Percentiles rank a stretch among this genome's conserved stretches.
Evolutionary conservation across 2,113 vertebrate species (phyloP).

Genomic region (Hypanus sabinus): DNA sequence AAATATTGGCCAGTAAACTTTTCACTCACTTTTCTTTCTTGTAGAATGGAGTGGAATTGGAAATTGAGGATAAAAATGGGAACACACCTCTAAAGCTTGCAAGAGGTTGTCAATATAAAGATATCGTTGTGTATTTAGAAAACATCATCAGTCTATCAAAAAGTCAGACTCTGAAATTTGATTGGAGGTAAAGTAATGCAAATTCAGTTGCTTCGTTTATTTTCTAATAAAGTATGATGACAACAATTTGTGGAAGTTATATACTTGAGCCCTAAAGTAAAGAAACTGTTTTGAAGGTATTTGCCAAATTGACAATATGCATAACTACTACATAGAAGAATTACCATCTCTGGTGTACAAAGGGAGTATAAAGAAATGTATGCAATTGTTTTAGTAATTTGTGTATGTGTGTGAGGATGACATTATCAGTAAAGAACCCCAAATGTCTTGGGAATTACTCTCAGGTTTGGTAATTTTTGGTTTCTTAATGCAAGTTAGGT

Average conservation of each 20-base stretch:
- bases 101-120: conserved; percentile 33
- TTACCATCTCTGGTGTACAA: neutral
- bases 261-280: neutral
- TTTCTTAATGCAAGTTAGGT: neutral
- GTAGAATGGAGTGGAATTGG: conserved; percentile 40
- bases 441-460: neutral
- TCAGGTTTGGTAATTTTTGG: neutral
- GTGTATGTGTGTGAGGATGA: neutral
- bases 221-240: neutral
- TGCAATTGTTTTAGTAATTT: neutral
- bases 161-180: conserved; percentile 36
- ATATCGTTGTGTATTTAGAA: conserved; percentile 40
- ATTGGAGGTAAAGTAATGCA: conserved; percentile 41
- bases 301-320: neutral
- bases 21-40: conserved; percentile 4
- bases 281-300: neutral
- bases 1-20: neutral
- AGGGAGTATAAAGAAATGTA: neutral
- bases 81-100: conserved; percentile 42
- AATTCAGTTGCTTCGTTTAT: neutral
- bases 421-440: neutral
- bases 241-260: neutral
- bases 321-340: neutral
- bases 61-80: conserved; percentile 42
- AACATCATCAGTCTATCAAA: conserved; percentile 37